Base-by-base conservation (phyloP, 2,113 vertebrate species). In the Morone chrysops region DNA sequence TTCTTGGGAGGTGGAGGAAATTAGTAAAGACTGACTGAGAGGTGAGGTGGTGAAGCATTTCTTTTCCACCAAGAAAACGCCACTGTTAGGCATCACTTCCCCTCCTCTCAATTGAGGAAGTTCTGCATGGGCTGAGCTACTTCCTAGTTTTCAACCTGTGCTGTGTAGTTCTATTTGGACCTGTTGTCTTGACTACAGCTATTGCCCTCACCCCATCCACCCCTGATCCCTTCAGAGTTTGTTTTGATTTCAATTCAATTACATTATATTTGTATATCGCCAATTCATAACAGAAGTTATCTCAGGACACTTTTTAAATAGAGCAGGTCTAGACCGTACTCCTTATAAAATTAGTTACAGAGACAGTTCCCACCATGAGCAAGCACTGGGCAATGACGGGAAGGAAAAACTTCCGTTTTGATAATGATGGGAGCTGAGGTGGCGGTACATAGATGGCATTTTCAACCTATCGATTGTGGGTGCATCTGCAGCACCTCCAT, bases 81-180 rank as follows among this genome's bases (percentile, higher is more conserved):
- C 71, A 51, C 51, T 66, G 51, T 76, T 45, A 75, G 60, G 50
- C 75, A 85, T 81, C 20, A 31, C 31, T 31, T 31, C 31, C 31
- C 31, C 3, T 77, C 54, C 25, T 60, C 67, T 82, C 70, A 43
- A 85, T 80, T 82, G 66, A 93, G 92, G 92, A 95, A 94, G 89
- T 88, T 71, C 69, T 68, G 60, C 67, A 73, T 38, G 77, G 85
- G 70, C 70, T 38, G 70, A 81, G 83, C 78, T 69, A 48, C 90
- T 93, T 95, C 93, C 91, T 90, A 70, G 71, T 90, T 90, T 87
- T 76, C 68, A 74, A 13, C 48, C 41, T 76, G 78, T 61, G 67
- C 60, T 70, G n/a, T 79, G 18, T 53, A 48, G 36, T 83, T 89
- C 70, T 88, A 79, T 93, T 94, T 92, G 75, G 62, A 43, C 57